phyloP scores from a whole-genome alignment of 2,113 vertebrate species.

The Entelurus aequoreus region DNA sequence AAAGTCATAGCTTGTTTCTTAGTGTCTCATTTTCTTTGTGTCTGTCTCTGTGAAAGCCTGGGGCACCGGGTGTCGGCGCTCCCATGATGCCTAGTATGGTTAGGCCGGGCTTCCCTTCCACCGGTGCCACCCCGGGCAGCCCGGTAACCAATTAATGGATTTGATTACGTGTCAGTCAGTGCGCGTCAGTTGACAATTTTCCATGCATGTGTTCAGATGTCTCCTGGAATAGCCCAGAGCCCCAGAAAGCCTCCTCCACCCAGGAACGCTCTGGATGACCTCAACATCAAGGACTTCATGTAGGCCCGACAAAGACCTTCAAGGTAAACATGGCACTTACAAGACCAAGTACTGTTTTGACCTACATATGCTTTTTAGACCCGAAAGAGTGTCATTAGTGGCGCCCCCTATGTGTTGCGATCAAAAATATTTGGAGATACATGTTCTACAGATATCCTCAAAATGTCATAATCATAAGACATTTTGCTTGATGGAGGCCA shows the following conservation, averaged over 20 bases:
- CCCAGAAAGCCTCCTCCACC: slow-evolving; percentile 92
- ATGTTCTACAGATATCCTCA: too few relatives aligned
- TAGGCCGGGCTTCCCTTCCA: slow-evolving; percentile 85
- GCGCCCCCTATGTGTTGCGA: too few relatives aligned
- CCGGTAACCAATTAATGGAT: slow-evolving; percentile 61
- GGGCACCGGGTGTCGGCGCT: slow-evolving; percentile 77
- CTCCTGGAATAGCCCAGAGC: slow-evolving; percentile 81
- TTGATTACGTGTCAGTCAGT: slow-evolving; percentile 1
- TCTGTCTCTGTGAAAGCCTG: slow-evolving; percentile 68
- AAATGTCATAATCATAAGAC: too few relatives aligned
- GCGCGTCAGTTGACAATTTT: neutral
- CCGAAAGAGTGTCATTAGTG: too few relatives aligned
- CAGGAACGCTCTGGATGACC: slow-evolving; percentile 98
- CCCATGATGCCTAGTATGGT: slow-evolving; percentile 87
- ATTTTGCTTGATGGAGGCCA: too few relatives aligned
- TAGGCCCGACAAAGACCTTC: slow-evolving; percentile 71
- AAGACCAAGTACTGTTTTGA: too few relatives aligned
- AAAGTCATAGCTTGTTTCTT: slow-evolving; percentile 19
- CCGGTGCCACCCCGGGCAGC: slow-evolving; percentile 66
- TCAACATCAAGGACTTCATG: slow-evolving; percentile 99
- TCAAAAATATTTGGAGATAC: too few relatives aligned
- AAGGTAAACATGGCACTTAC: slow-evolving; percentile 46
- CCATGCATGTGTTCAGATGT: slow-evolving; percentile 62
- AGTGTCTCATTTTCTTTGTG: slow-evolving; percentile 26
- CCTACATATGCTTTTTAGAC: too few relatives aligned